phyloP scores from a whole-genome alignment of 1,140 invertebrate species.

The Sipha flava region DNA sequence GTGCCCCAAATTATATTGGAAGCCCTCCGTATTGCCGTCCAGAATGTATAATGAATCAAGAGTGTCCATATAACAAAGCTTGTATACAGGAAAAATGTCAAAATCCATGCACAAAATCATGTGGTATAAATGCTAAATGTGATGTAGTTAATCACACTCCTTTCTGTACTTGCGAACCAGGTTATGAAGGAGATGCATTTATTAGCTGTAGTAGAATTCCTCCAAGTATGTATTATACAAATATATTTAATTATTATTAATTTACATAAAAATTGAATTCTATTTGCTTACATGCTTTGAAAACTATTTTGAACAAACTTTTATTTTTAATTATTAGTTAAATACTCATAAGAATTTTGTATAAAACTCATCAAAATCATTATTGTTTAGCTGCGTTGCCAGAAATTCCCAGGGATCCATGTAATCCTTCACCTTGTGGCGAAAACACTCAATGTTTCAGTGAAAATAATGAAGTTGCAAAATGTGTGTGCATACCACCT shows the following conservation, averaged over 20 bases:
- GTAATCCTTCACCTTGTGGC: slow-evolving; percentile 70
- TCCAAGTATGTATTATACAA: slow-evolving; percentile 38
- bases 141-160: slow-evolving; percentile 72
- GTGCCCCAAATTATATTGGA: slow-evolving; percentile 53
- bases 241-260: neutral
- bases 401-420: slow-evolving; percentile 52
- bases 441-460: slow-evolving; percentile 68
- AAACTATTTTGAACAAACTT: no score
- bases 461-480: slow-evolving; percentile 50
- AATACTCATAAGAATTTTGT: no score
- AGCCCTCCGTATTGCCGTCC: slow-evolving; percentile 52
- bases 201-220: slow-evolving; percentile 58
- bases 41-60: slow-evolving; percentile 51
- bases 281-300: no score
- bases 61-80: slow-evolving; percentile 57
- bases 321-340: no score
- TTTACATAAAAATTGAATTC: no score
- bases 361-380: no score
- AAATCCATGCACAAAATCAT: slow-evolving; percentile 63
- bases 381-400: slow-evolving; percentile 39
- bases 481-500: slow-evolving; percentile 73
- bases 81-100: slow-evolving; percentile 72
- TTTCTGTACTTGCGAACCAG: slow-evolving; percentile 64
- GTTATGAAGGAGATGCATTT: slow-evolving; percentile 73
- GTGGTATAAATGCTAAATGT: slow-evolving; percentile 70